phyloP scores from a whole-genome alignment of 2,113 vertebrate genomes.

The Halichoerus grypus region DNA sequence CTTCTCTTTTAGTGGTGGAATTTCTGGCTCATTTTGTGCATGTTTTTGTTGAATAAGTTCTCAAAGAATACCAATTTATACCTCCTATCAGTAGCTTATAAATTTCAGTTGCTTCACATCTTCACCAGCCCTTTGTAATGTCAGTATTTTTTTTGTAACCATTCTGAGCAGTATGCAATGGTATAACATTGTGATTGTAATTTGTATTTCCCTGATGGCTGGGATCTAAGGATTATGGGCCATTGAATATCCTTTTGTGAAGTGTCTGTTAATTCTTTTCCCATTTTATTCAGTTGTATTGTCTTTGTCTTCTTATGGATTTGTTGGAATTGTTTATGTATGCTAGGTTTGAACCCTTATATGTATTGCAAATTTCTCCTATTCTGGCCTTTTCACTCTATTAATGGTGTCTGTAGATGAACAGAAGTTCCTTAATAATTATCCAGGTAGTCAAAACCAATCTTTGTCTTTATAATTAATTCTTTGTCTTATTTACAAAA shows the following conservation, averaged over 20 bases:
- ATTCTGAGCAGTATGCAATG: neutral
- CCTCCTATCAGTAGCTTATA: neutral
- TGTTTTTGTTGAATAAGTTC: conserved; percentile 20
- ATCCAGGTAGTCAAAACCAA: neutral
- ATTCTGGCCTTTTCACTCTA: neutral
- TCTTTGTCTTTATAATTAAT: conserved; percentile 34
- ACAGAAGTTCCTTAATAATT: neutral
- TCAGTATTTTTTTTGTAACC: neutral
- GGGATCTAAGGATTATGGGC: neutral
- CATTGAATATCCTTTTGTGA: conserved; percentile 1
- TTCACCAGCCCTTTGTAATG: neutral
- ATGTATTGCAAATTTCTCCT: neutral
- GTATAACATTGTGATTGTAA: neutral
- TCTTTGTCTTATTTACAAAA: neutral
- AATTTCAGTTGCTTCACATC: neutral
- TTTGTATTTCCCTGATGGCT: neutral
- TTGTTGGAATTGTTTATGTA: neutral
- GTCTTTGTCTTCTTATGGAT: neutral
- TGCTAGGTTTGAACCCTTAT: neutral
- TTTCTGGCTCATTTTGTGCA: neutral
- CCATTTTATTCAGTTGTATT: neutral
- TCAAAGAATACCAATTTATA: neutral
- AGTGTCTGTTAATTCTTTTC: neutral
- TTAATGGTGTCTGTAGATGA: neutral
- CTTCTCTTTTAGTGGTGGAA: neutral